Evolutionary conservation across 2,888 invertebrate species (phyloP).

Genomic region (Tipula vernalis): DNA sequence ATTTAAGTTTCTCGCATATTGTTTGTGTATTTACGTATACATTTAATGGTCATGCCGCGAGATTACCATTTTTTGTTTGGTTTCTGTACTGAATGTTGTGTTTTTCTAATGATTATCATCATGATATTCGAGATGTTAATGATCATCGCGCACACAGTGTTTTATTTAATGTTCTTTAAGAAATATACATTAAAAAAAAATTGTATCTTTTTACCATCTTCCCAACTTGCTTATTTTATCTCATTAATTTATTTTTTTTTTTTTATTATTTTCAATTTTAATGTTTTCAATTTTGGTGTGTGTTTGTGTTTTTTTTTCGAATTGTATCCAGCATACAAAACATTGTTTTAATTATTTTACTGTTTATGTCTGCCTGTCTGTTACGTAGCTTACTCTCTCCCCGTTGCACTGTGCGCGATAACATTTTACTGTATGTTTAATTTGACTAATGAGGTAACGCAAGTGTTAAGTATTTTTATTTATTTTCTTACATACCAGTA

Average conservation of each 20-base stretch:
- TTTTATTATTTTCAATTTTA: background rate
- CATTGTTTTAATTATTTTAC: background rate
- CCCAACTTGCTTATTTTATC: background rate
- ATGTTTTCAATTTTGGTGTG: background rate
- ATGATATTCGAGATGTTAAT: slow-evolving; percentile 8
- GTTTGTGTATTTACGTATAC: background rate
- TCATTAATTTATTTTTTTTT: background rate
- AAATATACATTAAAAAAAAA: background rate
- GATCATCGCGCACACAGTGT: slow-evolving; percentile 7
- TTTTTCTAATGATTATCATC: slow-evolving; percentile 6
- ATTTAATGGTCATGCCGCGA: slow-evolving; percentile 9
- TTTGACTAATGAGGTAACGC: slow-evolving; percentile 8
- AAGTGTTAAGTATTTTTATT: slow-evolving; percentile 6
- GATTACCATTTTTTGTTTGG: background rate
- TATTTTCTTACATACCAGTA: background rate
- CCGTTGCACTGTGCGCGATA: background rate
- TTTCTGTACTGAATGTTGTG: background rate
- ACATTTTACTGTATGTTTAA: background rate
- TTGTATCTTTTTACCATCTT: background rate
- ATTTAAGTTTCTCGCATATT: background rate
- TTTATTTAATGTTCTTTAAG: slow-evolving; percentile 4
- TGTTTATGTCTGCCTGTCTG: background rate
- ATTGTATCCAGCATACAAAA: background rate
- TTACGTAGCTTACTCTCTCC: background rate
- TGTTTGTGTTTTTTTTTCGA: background rate